Percentiles rank a stretch among this genome's conserved stretches.
These are phyloP conservation scores for Nezara viridula DNA, from an alignment of 2,888 invertebrate species.

Conservation along the genomic window DNA sequence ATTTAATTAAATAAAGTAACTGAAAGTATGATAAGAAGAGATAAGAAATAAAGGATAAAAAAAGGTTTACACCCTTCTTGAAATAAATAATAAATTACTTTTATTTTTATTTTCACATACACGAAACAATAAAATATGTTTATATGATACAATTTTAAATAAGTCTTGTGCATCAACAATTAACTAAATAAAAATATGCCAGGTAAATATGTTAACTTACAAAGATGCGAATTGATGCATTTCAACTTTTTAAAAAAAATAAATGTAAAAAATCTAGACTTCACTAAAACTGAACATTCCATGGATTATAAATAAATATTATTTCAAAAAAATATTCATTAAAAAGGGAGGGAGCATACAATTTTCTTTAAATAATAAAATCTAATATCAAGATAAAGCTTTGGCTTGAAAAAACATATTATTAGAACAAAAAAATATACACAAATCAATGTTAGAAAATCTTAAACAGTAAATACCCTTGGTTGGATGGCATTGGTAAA, in stretches of 20 bases:
- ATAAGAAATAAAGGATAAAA: neutral
- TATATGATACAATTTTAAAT: constrained; percentile 37
- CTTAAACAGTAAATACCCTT: constrained; percentile 46
- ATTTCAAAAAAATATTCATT: neutral
- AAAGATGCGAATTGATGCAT: constrained; percentile 11
- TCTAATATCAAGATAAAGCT: constrained; percentile 27
- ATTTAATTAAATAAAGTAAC: neutral
- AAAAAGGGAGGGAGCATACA: constrained; percentile 19
- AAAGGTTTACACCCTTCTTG: neutral
- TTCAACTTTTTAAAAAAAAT: neutral
- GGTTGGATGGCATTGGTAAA: constrained; percentile 46
- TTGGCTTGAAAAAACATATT: constrained; percentile 24
- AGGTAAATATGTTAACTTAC: constrained; percentile 12
- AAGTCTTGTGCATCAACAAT: constrained; percentile 41
- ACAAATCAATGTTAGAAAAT: constrained; percentile 33
- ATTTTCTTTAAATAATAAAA: constrained; percentile 7
- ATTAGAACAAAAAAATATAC: constrained; percentile 39
- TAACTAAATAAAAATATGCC: constrained; percentile 37
- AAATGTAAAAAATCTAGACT: constrained; percentile 18
- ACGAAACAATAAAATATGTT: constrained; percentile 47
- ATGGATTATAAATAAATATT: neutral
- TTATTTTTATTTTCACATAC: constrained; percentile 34
- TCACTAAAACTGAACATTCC: constrained; percentile 34
- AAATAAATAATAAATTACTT: constrained; percentile 49
- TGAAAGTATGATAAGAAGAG: neutral